phyloP scores from a whole-genome alignment of 2,888 invertebrate species.

The Chloroclystis v-ata region DNA sequence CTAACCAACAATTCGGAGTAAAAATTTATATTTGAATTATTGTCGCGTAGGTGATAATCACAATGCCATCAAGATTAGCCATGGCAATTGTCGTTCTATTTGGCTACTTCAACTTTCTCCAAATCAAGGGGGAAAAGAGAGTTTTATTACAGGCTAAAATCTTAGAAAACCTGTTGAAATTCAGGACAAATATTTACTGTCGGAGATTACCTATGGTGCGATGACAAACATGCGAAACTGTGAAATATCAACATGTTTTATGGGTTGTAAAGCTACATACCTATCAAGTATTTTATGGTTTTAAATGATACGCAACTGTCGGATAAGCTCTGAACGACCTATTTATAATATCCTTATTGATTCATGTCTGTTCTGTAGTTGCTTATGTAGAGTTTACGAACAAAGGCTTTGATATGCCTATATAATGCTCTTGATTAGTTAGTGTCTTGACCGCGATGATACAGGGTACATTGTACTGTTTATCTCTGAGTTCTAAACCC shows the following conservation, averaged over 20 bases:
- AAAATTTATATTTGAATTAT: conserved; percentile 21
- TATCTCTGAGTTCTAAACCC: conserved; percentile 15
- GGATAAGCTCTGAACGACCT: conserved; percentile 16
- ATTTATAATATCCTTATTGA: background rate
- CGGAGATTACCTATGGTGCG: conserved; percentile 9
- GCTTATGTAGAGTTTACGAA: conserved; percentile 7
- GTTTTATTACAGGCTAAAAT: conserved; percentile 25
- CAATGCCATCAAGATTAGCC: conserved; percentile 26
- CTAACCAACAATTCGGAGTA: conserved; percentile 1
- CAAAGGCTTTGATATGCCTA: conserved; percentile 19
- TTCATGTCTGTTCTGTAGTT: background rate
- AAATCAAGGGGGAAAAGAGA: conserved; percentile 27
- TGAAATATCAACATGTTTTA: background rate
- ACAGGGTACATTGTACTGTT: conserved; percentile 23
- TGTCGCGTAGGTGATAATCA: conserved; percentile 24
- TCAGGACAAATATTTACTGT: conserved; percentile 16
- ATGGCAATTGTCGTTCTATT: conserved; percentile 28
- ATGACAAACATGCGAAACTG: background rate
- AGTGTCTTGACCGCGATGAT: conserved; percentile 27
- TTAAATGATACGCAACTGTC: conserved; percentile 13
- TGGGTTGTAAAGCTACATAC: background rate
- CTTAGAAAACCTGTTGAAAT: conserved; percentile 19
- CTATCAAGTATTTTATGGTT: conserved; percentile 11
- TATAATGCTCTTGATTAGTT: conserved; percentile 24
- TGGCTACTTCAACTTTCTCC: conserved; percentile 29